Base-by-base conservation (phyloP, 2,113 vertebrate genomes). In the Opisthocomus hoazin region DNA sequence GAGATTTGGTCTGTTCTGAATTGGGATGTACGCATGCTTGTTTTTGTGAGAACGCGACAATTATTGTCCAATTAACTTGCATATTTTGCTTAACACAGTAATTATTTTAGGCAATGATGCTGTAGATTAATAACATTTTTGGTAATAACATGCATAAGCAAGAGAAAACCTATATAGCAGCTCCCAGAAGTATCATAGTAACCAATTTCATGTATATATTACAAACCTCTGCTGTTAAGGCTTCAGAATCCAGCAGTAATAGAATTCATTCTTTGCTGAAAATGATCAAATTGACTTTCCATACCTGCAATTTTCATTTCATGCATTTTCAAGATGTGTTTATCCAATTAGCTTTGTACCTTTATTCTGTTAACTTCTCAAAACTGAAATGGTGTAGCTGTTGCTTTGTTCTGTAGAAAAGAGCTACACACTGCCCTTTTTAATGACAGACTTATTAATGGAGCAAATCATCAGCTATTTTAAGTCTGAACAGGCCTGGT, bases 1-100 rank as follows among this genome's bases (percentile, higher is more conserved):
- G 77, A 93, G 84, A 96, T 97, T 96, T 95, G 94, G n/a, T 97
- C 84, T 81, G 84, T 98, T 98, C 95, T 96, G 61, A 68, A 58
- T 81, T 87, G 92, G 50, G n/a, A 73, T 85, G 15, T 78, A 81
- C 10, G 30, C 27, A 79, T 0, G 27, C 77, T 63, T 96, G 24
- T 96, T 94, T 97, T 94, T 1, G 0, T 90, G 75, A 95, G 90
- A 95, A 70, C 41, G 54, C 91, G 96, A 64, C 34, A 63, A 51
- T 92, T 95, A 93, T 94, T 92, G 96, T 84, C 92, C 85, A 95
- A 74, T 97, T 97, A 96, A 93, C 84, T 95, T 82, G 88, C 93
- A 36, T 71, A 32, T 92, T 98, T 96, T 96, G 43, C 34, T 82
- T 95, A 89, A 46, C 36, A 83, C 41, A 77, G 39, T 87, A 92